A percentile compares a stretch with the other conserved stretches of the same genome.
These are phyloP conservation scores for Mimachlamys varia DNA, from an alignment of 2,888 invertebrate genomes.

Conservation along the genomic window DNA sequence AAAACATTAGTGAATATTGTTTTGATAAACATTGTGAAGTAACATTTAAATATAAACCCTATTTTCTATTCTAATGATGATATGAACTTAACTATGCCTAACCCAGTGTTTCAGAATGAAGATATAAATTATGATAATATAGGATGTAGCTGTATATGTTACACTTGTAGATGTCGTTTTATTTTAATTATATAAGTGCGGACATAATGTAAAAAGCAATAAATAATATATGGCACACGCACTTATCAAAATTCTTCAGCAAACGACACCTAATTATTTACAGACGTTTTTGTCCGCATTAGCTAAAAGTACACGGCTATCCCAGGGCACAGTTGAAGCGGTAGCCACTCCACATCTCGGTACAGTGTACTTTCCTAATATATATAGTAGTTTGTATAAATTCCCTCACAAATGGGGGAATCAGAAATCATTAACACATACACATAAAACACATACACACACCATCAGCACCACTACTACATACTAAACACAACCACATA, in stretches of 20 bases:
- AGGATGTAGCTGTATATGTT: background rate
- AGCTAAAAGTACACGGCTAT: conserved; percentile 24
- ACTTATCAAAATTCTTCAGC: conserved; percentile 7
- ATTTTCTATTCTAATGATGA: background rate
- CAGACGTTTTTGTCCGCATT: conserved; percentile 28
- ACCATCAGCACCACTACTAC: too few species aligned
- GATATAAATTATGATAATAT: background rate
- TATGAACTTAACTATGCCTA: background rate
- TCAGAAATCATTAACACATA: background rate
- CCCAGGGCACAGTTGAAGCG: background rate
- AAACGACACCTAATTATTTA: conserved; percentile 36
- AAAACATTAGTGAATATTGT: too few species aligned
- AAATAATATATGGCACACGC: background rate
- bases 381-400: background rate
- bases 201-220: conserved; percentile 28
- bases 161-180: conserved; percentile 28
- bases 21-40: too few species aligned
- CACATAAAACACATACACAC: background rate
- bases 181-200: conserved; percentile 10
- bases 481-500: too few species aligned
- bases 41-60: background rate
- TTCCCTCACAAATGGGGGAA: background rate
- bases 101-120: background rate
- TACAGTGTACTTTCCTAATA: background rate
- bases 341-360: background rate